These are phyloP conservation scores for Turritopsis dohrnii DNA, from an alignment of 30 jellyfish, hydroid and myxozoan species.

Conservation along the genomic window DNA sequence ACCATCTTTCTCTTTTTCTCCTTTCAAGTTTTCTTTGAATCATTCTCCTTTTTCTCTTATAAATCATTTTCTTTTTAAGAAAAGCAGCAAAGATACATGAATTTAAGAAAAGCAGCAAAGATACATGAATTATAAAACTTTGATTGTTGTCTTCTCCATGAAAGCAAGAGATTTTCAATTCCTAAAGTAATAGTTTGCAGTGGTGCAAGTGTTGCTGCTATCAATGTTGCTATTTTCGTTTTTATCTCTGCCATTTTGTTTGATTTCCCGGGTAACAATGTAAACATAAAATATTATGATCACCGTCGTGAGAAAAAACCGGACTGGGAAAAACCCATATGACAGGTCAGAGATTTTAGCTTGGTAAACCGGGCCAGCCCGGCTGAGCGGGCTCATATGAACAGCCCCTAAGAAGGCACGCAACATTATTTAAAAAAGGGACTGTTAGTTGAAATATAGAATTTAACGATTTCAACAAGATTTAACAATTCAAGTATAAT, in stretches of 20 bases:
- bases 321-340: constrained; percentile 53
- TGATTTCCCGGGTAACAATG: background rate
- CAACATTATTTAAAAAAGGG: too few species aligned
- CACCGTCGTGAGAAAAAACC: constrained; percentile 24
- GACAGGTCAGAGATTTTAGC: constrained; percentile 29
- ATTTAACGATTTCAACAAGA: too few species aligned
- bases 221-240: constrained; percentile 27
- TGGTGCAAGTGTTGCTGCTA: constrained; percentile 25
- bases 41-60: constrained; percentile 25
- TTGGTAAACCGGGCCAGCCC: constrained; percentile 42
- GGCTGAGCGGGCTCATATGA: constrained; percentile 48
- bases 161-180: constrained; percentile 20
- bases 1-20: constrained; percentile 45
- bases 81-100: too few species aligned
- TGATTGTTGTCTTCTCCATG: constrained; percentile 5
- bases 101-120: background rate
- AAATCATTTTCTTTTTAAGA: constrained; percentile 12
- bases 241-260: constrained; percentile 32
- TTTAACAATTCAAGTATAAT: too few species aligned
- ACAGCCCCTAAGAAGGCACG: constrained; percentile 27
- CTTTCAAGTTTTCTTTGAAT: constrained; percentile 31
- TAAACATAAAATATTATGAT: constrained; percentile 10
- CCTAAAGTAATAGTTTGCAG: constrained; percentile 15
- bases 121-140: background rate
- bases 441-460: too few species aligned